Conservation (phyloP, 2,888 invertebrate species). For the Andricus curvator region DNA sequence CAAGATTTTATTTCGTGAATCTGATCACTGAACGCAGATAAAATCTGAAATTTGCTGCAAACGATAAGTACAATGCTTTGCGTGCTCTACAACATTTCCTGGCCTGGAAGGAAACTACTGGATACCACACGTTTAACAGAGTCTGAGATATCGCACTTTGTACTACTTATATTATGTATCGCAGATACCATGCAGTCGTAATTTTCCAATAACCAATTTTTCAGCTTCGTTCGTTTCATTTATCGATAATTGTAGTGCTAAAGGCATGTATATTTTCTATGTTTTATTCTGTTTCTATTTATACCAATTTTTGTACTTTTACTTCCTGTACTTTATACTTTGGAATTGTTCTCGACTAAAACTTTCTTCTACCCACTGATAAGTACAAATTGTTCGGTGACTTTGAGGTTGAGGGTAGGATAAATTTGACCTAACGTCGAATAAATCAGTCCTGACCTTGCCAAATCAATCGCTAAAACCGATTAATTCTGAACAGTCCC, state of each 20-base stretch:
- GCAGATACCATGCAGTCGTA: not conserved
- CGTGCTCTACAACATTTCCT: constrained; percentile 49
- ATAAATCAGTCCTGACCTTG: not conserved
- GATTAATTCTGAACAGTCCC: not conserved
- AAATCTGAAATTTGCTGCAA: constrained; percentile 46
- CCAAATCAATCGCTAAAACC: not conserved
- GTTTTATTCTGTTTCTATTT: too few species aligned
- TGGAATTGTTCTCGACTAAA: not conserved
- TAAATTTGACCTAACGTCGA: not conserved
- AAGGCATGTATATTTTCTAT: not conserved
- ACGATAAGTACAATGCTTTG: constrained; percentile 48
- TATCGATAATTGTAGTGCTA: too few species aligned
- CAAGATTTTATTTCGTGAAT: not conserved
- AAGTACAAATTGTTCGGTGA: not conserved
- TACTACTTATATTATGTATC: not conserved
- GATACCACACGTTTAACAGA: not conserved
- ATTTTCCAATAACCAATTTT: not conserved
- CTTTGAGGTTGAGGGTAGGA: not conserved
- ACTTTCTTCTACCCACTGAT: not conserved
- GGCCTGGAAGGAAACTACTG: constrained; percentile 42
- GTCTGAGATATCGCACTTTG: not conserved
- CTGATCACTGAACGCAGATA: constrained; percentile 37
- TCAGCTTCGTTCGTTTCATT: not conserved
- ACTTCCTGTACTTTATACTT: not conserved
- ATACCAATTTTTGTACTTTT: not conserved